phyloP scores from a whole-genome alignment of 2,797 vertebrate genomes.

The Cichlasoma orientale region DNA sequence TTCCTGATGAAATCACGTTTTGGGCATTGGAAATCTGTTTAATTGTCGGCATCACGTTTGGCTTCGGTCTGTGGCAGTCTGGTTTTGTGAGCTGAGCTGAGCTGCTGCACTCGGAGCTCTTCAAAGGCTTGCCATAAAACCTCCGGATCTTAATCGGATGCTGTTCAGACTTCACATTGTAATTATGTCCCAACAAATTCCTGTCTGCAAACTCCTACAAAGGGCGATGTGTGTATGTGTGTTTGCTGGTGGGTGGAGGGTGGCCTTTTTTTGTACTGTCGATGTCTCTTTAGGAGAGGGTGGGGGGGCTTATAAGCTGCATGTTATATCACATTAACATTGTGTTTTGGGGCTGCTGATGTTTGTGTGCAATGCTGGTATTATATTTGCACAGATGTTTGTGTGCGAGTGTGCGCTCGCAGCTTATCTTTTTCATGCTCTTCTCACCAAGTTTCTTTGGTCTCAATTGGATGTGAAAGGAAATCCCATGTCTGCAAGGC shows the following conservation, averaged over 20 bases:
- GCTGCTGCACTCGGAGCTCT: conserved; percentile 40
- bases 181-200: conserved; percentile 68
- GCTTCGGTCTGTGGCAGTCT: conserved; percentile 4
- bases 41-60: neutral
- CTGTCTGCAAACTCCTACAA: conserved; percentile 50
- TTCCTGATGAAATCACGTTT: conserved; percentile 1
- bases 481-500: conserved; percentile 71
- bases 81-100: conserved; percentile 41
- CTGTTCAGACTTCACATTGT: conserved; percentile 67
- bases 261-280: conserved; percentile 28
- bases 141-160: conserved; percentile 70
- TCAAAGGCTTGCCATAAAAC: conserved; percentile 68
- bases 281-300: conserved; percentile 30
- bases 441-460: conserved; percentile 65
- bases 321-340: conserved; percentile 59
- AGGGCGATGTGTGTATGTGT: conserved; percentile 1
- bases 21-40: neutral
- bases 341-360: conserved; percentile 44
- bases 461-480: conserved; percentile 73
- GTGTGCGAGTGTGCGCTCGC: conserved; percentile 30
- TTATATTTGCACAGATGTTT: conserved; percentile 54
- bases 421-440: conserved; percentile 54
- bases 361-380: conserved; percentile 40
- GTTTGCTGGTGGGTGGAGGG: conserved; percentile 17
- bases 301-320: conserved; percentile 53